Conservation (phyloP, 2,113 vertebrate species). For the Thalassarche chlororhynchos region DNA sequence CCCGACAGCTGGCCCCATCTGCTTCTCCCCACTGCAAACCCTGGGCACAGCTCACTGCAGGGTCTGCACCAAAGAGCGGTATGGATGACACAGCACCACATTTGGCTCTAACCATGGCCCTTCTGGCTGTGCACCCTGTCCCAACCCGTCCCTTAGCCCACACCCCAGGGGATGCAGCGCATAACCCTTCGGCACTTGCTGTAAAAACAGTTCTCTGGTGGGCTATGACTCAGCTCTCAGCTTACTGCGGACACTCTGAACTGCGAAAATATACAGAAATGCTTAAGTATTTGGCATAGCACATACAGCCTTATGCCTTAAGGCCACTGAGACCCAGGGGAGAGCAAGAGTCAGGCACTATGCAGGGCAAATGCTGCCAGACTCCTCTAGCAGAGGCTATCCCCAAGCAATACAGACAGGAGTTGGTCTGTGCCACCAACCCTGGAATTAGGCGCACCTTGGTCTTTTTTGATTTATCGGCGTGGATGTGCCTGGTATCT, state of each 20-base stretch:
- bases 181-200: neutral
- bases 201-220: neutral
- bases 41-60: neutral
- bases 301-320: neutral
- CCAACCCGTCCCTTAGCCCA: neutral
- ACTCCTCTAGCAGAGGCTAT: neutral
- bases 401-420: neutral
- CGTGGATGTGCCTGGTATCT: neutral
- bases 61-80: neutral
- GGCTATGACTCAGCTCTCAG: neutral
- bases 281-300: neutral
- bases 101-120: neutral
- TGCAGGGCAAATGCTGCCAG: neutral
- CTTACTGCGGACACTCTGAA: neutral
- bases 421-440: neutral
- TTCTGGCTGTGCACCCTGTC: neutral
- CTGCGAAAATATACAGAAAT: neutral
- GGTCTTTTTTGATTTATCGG: neutral
- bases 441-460: neutral
- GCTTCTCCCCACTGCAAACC: neutral
- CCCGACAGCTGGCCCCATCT: neutral
- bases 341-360: neutral
- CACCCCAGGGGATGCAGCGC: neutral
- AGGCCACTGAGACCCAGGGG: neutral
- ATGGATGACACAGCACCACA: fast-evolving